phyloP scores from a whole-genome alignment of 2,888 invertebrate species.

The Leucania comma region DNA sequence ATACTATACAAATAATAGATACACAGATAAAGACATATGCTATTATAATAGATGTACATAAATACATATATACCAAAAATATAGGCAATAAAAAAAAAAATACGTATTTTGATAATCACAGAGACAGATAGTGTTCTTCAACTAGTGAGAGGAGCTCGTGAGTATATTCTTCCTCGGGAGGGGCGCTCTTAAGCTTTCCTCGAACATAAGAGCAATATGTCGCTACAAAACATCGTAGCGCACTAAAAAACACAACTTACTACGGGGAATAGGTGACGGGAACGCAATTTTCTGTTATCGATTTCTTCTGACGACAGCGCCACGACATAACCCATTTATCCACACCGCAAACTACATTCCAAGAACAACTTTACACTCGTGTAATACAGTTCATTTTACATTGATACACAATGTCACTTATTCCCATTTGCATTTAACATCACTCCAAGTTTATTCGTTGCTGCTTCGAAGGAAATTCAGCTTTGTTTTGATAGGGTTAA shows the following conservation, averaged over 20 bases:
- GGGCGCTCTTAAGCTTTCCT: not conserved
- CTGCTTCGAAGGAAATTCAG: slow-evolving; percentile 51
- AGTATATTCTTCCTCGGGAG: no score
- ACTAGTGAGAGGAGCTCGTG: no score
- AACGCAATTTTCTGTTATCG: slow-evolving; percentile 81
- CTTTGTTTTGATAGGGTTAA: slow-evolving; percentile 46
- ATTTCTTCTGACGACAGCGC: slow-evolving; percentile 66
- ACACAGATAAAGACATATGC: no score
- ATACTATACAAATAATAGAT: no score
- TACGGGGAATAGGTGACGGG: slow-evolving; percentile 73
- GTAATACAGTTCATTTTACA: slow-evolving; percentile 61
- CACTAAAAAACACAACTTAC: slow-evolving; percentile 70
- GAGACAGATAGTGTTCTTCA: no score
- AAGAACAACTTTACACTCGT: slow-evolving; percentile 55
- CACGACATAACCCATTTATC: slow-evolving; percentile 48
- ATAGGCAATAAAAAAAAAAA: no score
- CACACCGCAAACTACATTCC: slow-evolving; percentile 37
- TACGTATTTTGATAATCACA: no score
- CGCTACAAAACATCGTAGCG: slow-evolving; percentile 48
- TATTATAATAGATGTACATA: no score
- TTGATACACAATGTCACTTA: slow-evolving; percentile 53
- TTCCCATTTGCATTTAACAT: slow-evolving; percentile 42
- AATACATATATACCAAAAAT: no score
- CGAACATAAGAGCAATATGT: slow-evolving; percentile 42
- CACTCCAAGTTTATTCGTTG: slow-evolving; percentile 48